Evolutionary conservation across 1,140 invertebrate genomes (phyloP).

Genomic region (Thereuonema tuberculata): DNA sequence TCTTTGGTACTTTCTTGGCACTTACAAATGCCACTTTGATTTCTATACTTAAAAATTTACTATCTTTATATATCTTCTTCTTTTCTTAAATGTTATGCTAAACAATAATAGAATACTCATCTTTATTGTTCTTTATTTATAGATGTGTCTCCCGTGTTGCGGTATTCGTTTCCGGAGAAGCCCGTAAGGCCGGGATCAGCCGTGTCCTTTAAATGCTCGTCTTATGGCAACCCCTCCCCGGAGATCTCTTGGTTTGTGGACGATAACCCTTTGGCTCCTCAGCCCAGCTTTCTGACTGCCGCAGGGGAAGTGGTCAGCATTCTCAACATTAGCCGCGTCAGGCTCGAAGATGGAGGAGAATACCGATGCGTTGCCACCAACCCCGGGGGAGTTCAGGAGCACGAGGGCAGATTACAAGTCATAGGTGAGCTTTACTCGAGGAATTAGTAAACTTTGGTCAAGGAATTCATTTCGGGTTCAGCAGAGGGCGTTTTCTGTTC

Average conservation of each 20-base stretch:
- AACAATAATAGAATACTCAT: too few relatives aligned
- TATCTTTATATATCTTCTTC: too few relatives aligned
- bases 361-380: slow-evolving; percentile 30
- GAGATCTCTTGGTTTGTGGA: slow-evolving; percentile 22
- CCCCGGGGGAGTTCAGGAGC: slow-evolving; percentile 22
- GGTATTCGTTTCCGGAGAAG: slow-evolving; percentile 16
- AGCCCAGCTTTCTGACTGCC: not conserved
- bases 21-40: too few relatives aligned
- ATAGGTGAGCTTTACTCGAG: slow-evolving; percentile 46
- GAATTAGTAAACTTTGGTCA: too few relatives aligned
- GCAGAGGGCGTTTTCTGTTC: too few relatives aligned
- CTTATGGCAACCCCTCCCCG: slow-evolving; percentile 20
- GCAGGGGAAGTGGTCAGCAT: slow-evolving; percentile 46
- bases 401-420: slow-evolving; percentile 24
- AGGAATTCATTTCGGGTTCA: too few relatives aligned
- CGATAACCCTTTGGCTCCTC: slow-evolving; percentile 11
- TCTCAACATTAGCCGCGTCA: slow-evolving; percentile 61
- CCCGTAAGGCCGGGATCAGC: slow-evolving; percentile 19
- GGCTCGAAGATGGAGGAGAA: slow-evolving; percentile 65
- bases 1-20: too few relatives aligned
- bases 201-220: slow-evolving; percentile 21
- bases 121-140: not conserved
- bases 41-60: too few relatives aligned
- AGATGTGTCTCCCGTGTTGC: slow-evolving; percentile 14
- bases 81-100: too few relatives aligned